Percentiles rank a stretch among this genome's conserved stretches.
Conservation (phyloP, 2,113 vertebrate genomes). For the Boleophthalmus pectinirostris region DNA sequence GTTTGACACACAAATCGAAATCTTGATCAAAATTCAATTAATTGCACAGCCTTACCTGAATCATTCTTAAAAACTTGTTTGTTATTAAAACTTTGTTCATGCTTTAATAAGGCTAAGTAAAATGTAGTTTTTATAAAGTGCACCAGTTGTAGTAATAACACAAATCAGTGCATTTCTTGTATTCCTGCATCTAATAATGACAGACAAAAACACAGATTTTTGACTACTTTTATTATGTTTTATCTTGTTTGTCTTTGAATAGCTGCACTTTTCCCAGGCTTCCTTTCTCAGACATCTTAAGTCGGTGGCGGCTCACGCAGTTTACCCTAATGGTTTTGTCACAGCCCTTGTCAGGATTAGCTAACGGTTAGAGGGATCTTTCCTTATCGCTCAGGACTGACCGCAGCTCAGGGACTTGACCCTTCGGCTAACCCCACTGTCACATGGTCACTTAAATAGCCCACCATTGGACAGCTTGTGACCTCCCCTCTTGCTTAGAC, state of each 20-base stretch:
- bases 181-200: neutral
- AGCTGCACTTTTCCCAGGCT: constrained; percentile 28
- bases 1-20: too few species aligned
- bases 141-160: too few species aligned
- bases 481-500: constrained; percentile 1
- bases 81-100: too few species aligned
- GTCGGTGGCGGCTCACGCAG: constrained; percentile 25
- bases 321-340: constrained; percentile 66
- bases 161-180: too few species aligned
- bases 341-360: constrained; percentile 62
- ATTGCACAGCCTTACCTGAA: too few species aligned
- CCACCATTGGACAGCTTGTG: constrained; percentile 33
- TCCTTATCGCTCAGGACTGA: constrained; percentile 49
- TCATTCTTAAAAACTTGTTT: too few species aligned
- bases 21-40: too few species aligned
- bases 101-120: too few species aligned
- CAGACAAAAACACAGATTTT: too few species aligned
- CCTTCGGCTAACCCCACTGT: constrained; percentile 26
- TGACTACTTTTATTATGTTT: neutral
- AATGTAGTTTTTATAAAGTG: too few species aligned
- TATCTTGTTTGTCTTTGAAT: neutral
- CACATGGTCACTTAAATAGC: constrained; percentile 55
- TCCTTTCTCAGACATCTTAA: constrained; percentile 24
- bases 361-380: constrained; percentile 50
- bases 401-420: constrained; percentile 43